Conservation (phyloP, 2,113 vertebrate genomes). For the Hippocampus comes region DNA sequence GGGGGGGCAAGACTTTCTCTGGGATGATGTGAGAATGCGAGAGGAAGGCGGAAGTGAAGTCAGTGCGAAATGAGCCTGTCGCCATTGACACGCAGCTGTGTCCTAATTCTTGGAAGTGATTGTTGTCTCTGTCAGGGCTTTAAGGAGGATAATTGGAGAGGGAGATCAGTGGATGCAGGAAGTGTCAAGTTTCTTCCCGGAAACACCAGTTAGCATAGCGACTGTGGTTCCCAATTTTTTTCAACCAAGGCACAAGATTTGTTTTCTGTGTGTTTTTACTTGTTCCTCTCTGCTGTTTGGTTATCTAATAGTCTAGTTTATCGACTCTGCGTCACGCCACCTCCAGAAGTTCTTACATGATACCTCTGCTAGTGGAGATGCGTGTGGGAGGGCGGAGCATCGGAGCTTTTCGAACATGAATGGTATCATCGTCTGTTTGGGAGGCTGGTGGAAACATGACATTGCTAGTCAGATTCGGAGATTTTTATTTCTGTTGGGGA, state of each 20-base stretch:
- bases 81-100: conserved; percentile 45
- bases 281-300: conserved; percentile 29
- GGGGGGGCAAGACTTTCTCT: conserved; percentile 16
- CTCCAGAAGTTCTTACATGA: conserved; percentile 59
- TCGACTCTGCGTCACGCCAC: conserved; percentile 53
- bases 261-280: conserved; percentile 12
- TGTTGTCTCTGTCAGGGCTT: conserved; percentile 25
- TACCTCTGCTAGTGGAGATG: conserved; percentile 46
- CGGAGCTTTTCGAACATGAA: conserved; percentile 26
- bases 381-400: conserved; percentile 31
- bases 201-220: conserved; percentile 3
- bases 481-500: background rate
- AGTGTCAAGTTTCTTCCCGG: conserved; percentile 4
- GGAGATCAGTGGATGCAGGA: background rate
- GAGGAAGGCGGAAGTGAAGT: conserved; percentile 20
- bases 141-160: conserved; percentile 16
- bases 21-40: background rate
- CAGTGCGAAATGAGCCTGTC: conserved; percentile 29
- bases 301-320: conserved; percentile 53
- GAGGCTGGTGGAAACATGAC: background rate
- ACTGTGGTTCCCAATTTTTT: background rate
- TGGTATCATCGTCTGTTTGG: background rate
- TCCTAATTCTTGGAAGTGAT: conserved; percentile 40
- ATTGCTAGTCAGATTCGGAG: background rate
- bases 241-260: background rate